Percentiles rank a stretch among this genome's conserved stretches.
These are phyloP conservation scores for Hyles euphorbiae DNA, from an alignment of 1,140 invertebrate genomes.

Conservation along the genomic window DNA sequence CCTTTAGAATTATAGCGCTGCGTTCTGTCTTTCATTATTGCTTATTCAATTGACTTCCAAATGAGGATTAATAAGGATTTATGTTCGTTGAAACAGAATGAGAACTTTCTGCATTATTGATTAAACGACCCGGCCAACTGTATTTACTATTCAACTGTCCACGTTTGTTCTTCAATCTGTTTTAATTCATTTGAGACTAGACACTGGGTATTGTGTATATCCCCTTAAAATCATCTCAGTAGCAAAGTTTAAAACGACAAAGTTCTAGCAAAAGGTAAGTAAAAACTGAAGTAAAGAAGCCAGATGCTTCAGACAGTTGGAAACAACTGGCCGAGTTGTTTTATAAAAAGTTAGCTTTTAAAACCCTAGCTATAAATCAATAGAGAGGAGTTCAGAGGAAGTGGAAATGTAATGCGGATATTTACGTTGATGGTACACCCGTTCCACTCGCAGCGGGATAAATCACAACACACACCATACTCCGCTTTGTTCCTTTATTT, in stretches of 20 bases:
- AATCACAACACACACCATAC: slow-evolving; percentile 35
- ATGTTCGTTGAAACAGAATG: slow-evolving; percentile 37
- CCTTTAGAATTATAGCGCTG: slow-evolving; percentile 34
- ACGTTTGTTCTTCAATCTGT: slow-evolving; percentile 35
- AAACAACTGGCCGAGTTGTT: slow-evolving; percentile 60
- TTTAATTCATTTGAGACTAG: background rate
- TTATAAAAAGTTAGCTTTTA: slow-evolving; percentile 69
- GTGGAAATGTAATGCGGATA: slow-evolving; percentile 52
- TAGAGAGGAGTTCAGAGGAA: slow-evolving; percentile 55
- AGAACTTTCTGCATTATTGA: slow-evolving; percentile 33
- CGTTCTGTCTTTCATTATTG: slow-evolving; percentile 41
- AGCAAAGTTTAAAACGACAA: slow-evolving; percentile 55
- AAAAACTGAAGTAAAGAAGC: slow-evolving; percentile 59
- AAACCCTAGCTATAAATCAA: slow-evolving; percentile 66
- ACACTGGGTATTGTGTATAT: too few relatives aligned
- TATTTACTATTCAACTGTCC: slow-evolving; percentile 44
- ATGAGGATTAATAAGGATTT: slow-evolving; percentile 61
- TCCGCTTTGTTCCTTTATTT: slow-evolving; percentile 45
- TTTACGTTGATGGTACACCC: slow-evolving; percentile 51
- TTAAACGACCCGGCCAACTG: slow-evolving; percentile 21
- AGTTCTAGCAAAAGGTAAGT: slow-evolving; percentile 51
- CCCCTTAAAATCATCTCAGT: slow-evolving; percentile 33
- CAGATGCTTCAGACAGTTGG: slow-evolving; percentile 69
- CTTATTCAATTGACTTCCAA: slow-evolving; percentile 52
- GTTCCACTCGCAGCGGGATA: slow-evolving; percentile 40